Evolutionary conservation across 2,888 invertebrate species (phyloP), one percentile per base, ranked within the genome.

Genomic region (Cataglyphis altisquamis): DNA sequence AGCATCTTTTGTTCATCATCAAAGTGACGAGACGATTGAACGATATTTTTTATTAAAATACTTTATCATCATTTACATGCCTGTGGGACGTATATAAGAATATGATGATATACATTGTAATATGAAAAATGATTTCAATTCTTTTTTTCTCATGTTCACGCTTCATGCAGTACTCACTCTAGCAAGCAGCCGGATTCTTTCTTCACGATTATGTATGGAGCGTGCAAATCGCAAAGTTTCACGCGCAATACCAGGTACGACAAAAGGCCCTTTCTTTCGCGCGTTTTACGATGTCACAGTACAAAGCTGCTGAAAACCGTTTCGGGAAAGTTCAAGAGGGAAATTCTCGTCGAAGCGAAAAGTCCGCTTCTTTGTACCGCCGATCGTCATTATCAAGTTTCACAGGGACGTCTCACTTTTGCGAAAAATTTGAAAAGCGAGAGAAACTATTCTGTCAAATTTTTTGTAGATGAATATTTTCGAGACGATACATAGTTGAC

Each of bases 321-420:
- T 74, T 25, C 39, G 70, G 57, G 45, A 66, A 75, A 86, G 82
- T 80, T 63, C 39, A 68, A 57, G 48, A 74, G 72, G 81, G 41
- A 85, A 85, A 80, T 86, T 85, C 67, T 57, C 81, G 52, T 9
- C 39, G 64, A 62, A 39, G 86, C 36, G 81, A 72, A 60, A 83
- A 63, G 48, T 41, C 55, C 36, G 60, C 45, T n/a, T 63, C 57
- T 60, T 45, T 70, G 72, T 57, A 41, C 64, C 18, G 48, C 41
- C 29, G 67, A 75, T 83, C 85, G 77, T 86, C 62, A 81, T 88
- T 81, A 88, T 87, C 75, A 66, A 86, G 68, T 88, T 87, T 81
- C 83, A 41, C 21, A 4, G 15, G 62, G 15, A 9, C n/a, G 62
- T n/a, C 48, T 78, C 39, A 15, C 60, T 39, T 72, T 72, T 21